A percentile compares a stretch with the other conserved stretches of the same genome.
phyloP scores from a whole-genome alignment of 2,797 vertebrate species.

The Betta splendens region DNA sequence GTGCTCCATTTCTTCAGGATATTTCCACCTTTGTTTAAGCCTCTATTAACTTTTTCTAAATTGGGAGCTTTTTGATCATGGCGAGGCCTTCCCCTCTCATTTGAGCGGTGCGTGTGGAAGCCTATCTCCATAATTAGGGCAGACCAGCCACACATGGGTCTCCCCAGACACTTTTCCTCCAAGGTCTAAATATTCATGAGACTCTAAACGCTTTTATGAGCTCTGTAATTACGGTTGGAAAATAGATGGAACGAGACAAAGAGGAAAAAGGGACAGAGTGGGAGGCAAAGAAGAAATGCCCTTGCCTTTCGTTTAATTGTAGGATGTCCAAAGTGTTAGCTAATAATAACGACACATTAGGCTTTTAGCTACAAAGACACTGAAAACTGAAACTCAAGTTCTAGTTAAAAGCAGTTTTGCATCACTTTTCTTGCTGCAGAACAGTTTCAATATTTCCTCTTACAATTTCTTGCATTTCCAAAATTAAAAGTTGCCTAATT shows the following conservation, averaged over 20 bases:
- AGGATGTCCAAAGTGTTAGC: slow-evolving; percentile 18
- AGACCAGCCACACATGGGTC: slow-evolving; percentile 70
- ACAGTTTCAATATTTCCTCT: neutral
- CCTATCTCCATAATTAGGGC: slow-evolving; percentile 74
- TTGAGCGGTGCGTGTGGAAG: slow-evolving; percentile 20
- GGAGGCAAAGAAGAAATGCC: slow-evolving; percentile 33
- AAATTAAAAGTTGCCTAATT: neutral
- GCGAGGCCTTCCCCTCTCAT: slow-evolving; percentile 31
- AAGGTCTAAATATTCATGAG: slow-evolving; percentile 79
- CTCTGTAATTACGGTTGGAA: slow-evolving; percentile 68
- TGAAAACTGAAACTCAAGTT: neutral
- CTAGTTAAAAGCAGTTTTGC: neutral
- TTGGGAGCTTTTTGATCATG: slow-evolving; percentile 58
- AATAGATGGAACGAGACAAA: slow-evolving; percentile 58
- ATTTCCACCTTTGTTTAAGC: slow-evolving; percentile 28
- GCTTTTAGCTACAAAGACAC: neutral
- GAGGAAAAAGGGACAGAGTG: slow-evolving; percentile 29
- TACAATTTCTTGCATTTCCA: neutral
- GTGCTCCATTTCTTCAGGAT: slow-evolving; percentile 2
- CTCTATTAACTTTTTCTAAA: slow-evolving; percentile 55
- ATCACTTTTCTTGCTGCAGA: neutral
- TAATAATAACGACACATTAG: slow-evolving; percentile 12
- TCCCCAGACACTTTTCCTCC: slow-evolving; percentile 72
- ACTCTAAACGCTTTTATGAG: slow-evolving; percentile 72
- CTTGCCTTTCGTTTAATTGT: slow-evolving; percentile 26